Conservation (phyloP, 2,797 vertebrate species). For the Margarornis squamiger region DNA sequence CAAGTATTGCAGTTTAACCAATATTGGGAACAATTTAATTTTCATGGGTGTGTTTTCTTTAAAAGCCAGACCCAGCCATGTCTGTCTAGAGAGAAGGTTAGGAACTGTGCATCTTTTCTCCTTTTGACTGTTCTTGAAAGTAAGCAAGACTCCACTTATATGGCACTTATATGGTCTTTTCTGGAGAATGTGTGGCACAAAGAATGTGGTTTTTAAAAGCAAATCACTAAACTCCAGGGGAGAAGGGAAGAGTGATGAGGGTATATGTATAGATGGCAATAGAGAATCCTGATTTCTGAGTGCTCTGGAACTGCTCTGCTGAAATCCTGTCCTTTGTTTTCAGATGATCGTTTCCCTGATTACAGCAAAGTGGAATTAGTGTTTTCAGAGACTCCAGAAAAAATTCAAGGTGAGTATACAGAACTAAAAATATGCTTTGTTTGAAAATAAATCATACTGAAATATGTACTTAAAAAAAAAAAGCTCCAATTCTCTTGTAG, state of each 20-base stretch:
- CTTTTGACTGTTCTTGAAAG: not conserved
- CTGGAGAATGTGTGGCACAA: not conserved
- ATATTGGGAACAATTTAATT: not conserved
- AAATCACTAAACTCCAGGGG: not conserved
- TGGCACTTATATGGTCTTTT: not conserved
- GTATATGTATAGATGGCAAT: not conserved
- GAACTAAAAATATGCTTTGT: not conserved
- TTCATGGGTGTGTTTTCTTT: not conserved
- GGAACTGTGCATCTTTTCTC: not conserved
- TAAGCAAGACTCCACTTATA: not conserved
- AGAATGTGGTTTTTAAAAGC: not conserved
- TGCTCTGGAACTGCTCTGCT: not conserved
- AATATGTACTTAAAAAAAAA: not conserved
- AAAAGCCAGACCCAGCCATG: not conserved
- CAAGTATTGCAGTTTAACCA: not conserved
- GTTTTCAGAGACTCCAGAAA: conserved; percentile 91
- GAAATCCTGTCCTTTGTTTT: conserved; percentile 54
- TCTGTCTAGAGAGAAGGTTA: not conserved
- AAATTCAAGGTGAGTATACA: conserved; percentile 82
- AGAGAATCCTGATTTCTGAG: not conserved
- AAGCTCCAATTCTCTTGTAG: not conserved
- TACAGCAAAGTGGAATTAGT: conserved; percentile 91
- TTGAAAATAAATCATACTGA: not conserved
- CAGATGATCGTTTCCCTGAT: conserved; percentile 91
- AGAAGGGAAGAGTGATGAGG: not conserved